A percentile compares a stretch with the other conserved stretches of the same genome.
Evolutionary conservation across 2,888 invertebrate species (phyloP).

Genomic region (Tholera decimalis): DNA sequence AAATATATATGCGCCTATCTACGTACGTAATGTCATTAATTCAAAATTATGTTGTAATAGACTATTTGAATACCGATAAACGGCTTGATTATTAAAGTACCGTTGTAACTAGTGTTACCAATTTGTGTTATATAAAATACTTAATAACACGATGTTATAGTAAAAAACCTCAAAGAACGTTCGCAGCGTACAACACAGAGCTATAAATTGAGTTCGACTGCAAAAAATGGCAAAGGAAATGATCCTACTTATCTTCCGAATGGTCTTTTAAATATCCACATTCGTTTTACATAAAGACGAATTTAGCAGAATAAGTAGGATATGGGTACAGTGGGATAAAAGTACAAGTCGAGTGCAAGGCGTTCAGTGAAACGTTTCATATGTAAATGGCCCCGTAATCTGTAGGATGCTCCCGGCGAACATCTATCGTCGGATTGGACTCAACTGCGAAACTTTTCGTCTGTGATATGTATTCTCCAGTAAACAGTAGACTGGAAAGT

Average conservation of each 20-base stretch:
- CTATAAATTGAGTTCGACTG: slow-evolving; percentile 64
- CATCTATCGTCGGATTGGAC: slow-evolving; percentile 85
- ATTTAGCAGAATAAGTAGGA: slow-evolving; percentile 75
- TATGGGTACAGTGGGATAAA: slow-evolving; percentile 77
- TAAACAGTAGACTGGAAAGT: slow-evolving; percentile 74
- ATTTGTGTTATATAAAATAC: slow-evolving; percentile 13
- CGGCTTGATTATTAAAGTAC: no score
- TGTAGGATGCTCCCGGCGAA: slow-evolving; percentile 79
- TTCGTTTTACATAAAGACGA: slow-evolving; percentile 74
- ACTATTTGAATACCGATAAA: slow-evolving; percentile 9
- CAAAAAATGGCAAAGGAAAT: slow-evolving; percentile 68
- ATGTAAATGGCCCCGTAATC: slow-evolving; percentile 89
- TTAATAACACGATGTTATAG: slow-evolving; percentile 29
- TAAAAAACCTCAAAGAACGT: slow-evolving; percentile 23
- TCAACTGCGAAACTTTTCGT: slow-evolving; percentile 79
- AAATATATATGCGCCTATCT: neutral
- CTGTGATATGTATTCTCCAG: slow-evolving; percentile 74
- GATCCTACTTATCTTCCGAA: slow-evolving; percentile 67
- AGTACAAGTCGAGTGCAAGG: slow-evolving; percentile 83
- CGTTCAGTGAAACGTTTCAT: slow-evolving; percentile 87
- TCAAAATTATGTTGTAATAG: slow-evolving; percentile 9
- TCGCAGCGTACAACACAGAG: slow-evolving; percentile 28
- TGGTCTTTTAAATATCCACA: slow-evolving; percentile 73
- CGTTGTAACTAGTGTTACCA: no score
- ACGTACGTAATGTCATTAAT: slow-evolving; percentile 9